Percentiles rank a stretch among this genome's conserved stretches.
Evolutionary conservation across 2,888 invertebrate genomes (phyloP).

Genomic region (Synergus laeviventris): DNA sequence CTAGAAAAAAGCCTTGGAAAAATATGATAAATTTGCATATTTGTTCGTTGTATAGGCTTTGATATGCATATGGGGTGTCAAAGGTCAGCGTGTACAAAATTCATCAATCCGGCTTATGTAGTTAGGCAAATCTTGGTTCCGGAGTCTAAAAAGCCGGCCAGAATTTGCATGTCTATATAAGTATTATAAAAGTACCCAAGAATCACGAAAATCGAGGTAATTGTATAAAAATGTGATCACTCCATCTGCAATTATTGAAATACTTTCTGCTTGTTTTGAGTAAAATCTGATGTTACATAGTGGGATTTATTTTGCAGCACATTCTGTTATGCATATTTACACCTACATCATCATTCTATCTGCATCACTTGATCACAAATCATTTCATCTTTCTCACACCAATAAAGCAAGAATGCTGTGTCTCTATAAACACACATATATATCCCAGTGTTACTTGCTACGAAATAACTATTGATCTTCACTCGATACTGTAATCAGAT

Average conservation of each 20-base stretch:
- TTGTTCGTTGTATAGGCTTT: neutral
- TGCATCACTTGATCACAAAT: neutral
- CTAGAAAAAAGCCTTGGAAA: neutral
- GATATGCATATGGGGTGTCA: neutral
- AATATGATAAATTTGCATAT: neutral
- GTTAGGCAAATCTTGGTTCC: neutral
- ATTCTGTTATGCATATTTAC: neutral
- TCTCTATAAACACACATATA: neutral
- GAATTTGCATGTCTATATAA: neutral
- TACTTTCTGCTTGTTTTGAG: neutral
- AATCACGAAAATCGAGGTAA: neutral
- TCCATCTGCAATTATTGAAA: neutral
- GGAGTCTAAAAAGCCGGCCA: neutral
- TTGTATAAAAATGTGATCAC: neutral
- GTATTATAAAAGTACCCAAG: neutral
- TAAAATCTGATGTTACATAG: neutral
- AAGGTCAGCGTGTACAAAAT: neutral
- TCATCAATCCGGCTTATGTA: neutral
- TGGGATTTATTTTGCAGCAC: neutral
- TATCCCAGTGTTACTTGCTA: neutral
- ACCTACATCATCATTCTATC: neutral
- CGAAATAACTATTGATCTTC: slow-evolving; percentile 24
- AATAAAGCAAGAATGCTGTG: neutral
- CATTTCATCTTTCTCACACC: neutral
- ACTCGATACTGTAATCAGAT: slow-evolving; percentile 18